Conservation (phyloP, 2,797 vertebrate species). For the Enoplosus armatus region DNA sequence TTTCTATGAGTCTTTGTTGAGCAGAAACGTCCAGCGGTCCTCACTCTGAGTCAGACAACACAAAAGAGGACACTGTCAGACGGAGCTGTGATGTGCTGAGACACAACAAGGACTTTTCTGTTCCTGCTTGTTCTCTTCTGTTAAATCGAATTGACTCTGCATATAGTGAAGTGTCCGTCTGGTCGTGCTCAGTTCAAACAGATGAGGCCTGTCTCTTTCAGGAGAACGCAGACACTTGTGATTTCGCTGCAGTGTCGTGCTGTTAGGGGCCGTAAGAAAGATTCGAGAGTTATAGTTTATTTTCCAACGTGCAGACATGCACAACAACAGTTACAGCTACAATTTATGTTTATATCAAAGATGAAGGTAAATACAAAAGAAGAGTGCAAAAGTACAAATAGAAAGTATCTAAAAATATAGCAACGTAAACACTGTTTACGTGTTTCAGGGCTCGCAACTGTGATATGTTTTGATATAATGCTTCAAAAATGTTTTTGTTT, state of each 20-base stretch:
- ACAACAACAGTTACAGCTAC: not conserved
- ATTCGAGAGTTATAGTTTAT: not conserved
- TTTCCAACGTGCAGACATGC: not conserved
- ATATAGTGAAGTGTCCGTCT: slow-evolving; percentile 33
- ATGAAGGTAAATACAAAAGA: not conserved
- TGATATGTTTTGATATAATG: no score
- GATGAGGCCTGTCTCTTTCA: slow-evolving; percentile 54
- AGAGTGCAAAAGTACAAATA: no score
- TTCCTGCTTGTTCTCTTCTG: slow-evolving; percentile 57
- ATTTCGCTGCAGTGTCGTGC: not conserved
- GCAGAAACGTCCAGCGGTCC: slow-evolving; percentile 52
- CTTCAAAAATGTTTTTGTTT: no score
- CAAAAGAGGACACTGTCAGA: slow-evolving; percentile 73
- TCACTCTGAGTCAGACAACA: slow-evolving; percentile 42
- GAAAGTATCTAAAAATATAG: no score
- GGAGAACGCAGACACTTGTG: slow-evolving; percentile 38
- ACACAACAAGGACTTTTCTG: slow-evolving; percentile 79
- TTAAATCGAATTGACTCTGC: slow-evolving; percentile 58
- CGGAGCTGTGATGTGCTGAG: slow-evolving; percentile 23
- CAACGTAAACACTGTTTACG: no score
- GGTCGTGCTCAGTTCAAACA: slow-evolving; percentile 28
- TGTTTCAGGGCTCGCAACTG: no score
- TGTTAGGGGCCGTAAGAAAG: not conserved
- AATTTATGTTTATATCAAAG: no score
- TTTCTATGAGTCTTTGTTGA: slow-evolving; percentile 75